Base-by-base conservation (phyloP, 2,888 invertebrate species). In the Andrena haemorrhoa region DNA sequence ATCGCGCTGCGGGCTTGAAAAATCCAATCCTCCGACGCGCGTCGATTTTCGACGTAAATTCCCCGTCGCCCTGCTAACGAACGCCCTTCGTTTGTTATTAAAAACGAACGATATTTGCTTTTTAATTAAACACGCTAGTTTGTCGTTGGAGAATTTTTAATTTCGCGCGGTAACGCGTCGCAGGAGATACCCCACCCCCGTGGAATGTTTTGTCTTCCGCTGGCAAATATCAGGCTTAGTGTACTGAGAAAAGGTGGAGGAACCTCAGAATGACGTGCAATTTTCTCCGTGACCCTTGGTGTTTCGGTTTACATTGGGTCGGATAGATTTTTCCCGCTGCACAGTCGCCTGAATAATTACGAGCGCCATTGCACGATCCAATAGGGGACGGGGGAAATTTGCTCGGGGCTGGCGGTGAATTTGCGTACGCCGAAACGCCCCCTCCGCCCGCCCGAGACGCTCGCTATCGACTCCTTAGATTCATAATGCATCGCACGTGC, bases 401-500 rank as follows among this genome's bases (percentile, higher is more conserved):
- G 4, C 26, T 12, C 0, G 20, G 16, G 65, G 47, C 8, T 35
- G 26, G 41, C 41, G 16, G 41, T 41, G 41, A 65, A 65, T 73
- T 35, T 58, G 31, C 66, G 29, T 29, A 29, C 58, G 10, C 20
- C n/a, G 2, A 12, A 20, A 56, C 47, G 58, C 47, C 8, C 8
- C 12, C 16, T 4, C 69, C 20, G n/a, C 7, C 76, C 58, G 72
- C 66, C 65, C 75, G 70, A 47, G 83, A 76, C 60, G 70, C n/a
- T 72, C 53, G 31, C 47, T 53, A 68, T 80, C 76, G 83, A 29
- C 73, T 84, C 61, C 84, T 75, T 58, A 6, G 77, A 69, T 84
- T 72, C 79, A 76, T 87, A 76, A 81, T 82, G 74, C 76, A 76
- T 71, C 76, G 87, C 86, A 85, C 86, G 87, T 82, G 88, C 87